Evolutionary conservation across 2,888 invertebrate genomes (phyloP), one percentile per base, ranked within the genome.

Genomic region (Tachystola acroxantha): DNA sequence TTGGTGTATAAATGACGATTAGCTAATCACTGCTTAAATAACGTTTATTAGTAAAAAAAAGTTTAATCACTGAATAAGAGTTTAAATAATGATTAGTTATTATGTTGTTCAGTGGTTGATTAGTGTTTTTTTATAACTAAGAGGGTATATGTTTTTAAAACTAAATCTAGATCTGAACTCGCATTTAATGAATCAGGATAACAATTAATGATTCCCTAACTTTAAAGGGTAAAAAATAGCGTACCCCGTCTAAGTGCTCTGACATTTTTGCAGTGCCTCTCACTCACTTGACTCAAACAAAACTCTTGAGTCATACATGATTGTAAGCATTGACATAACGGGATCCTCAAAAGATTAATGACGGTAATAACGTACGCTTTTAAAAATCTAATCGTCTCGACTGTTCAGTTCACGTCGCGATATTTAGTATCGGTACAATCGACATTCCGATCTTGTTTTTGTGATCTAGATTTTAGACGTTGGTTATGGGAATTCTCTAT

Each of bases 301-400:
- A 16, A 2, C 1, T 4, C n/a, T 24, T n/a, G 24, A 24, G 24
- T 24, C 24, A 24, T 24, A n/a, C 24, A n/a, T 24, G 32, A 7
- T 10, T 25, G 38, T 32, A 39, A 39, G 16, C 49, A 52, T 57
- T 42, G 59, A 64, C 55, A 64, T 78, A 79, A 76, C 79, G 79
- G 78, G 50, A 70, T 46, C 50, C 16, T 45, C 43, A 47, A 44
- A 52, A 73, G 75, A 79, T 76, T 72, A 75, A 78, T 72, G 66
- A 61, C 48, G 50, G 49, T 58, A 54, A 56, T 55, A 56, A 55
- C 37, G 55, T 31, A 32, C 48, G 46, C 48, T 49, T 53, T 59
- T 57, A 53, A 57, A 56, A 57, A 56, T 58, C 57, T 62, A 59
- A 64, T 64, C 51, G 51, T 41, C 45, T 42, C 48, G 43, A 43